Conservation (phyloP, 2,888 invertebrate genomes). For the Seladonia tumulorum region DNA sequence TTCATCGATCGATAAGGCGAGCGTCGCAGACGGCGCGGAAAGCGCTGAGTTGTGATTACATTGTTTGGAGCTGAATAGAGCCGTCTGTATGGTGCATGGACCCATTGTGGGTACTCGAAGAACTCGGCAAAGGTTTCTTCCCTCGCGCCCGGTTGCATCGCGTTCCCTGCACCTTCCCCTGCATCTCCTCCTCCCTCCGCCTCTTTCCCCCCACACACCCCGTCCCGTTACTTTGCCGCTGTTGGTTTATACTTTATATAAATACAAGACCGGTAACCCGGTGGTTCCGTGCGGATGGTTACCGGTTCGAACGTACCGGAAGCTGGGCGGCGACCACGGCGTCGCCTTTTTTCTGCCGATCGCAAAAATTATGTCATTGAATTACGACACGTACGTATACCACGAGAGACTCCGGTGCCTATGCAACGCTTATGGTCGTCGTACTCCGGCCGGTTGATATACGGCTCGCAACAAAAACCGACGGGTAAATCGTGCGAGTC, state of each 20-base stretch:
- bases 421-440: conserved; percentile 28
- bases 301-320: conserved; percentile 68
- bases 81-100: conserved; percentile 74
- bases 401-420: conserved; percentile 12
- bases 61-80: conserved; percentile 79
- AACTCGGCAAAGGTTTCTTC: conserved; percentile 57
- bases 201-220: neutral
- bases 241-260: conserved; percentile 73
- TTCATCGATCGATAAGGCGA: conserved; percentile 71
- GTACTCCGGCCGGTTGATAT: conserved; percentile 36
- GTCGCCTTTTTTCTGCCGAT: conserved; percentile 40
- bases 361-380: conserved; percentile 65
- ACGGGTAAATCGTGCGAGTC: conserved; percentile 5
- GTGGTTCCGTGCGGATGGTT: conserved; percentile 68
- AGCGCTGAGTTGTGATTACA: conserved; percentile 80
- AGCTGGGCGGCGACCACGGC: conserved; percentile 20
- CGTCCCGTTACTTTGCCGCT: conserved; percentile 41
- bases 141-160: conserved; percentile 1
- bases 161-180: conserved; percentile 39
- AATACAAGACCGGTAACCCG: conserved; percentile 74
- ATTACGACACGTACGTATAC: conserved; percentile 45
- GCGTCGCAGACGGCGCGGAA: conserved; percentile 72
- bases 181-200: neutral
- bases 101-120: conserved; percentile 71
- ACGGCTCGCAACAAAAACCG: conserved; percentile 41